Evolutionary conservation across 1,140 invertebrate species (phyloP), one percentile per base, ranked within the genome.

Genomic region (Macrocentrus cingulum): DNA sequence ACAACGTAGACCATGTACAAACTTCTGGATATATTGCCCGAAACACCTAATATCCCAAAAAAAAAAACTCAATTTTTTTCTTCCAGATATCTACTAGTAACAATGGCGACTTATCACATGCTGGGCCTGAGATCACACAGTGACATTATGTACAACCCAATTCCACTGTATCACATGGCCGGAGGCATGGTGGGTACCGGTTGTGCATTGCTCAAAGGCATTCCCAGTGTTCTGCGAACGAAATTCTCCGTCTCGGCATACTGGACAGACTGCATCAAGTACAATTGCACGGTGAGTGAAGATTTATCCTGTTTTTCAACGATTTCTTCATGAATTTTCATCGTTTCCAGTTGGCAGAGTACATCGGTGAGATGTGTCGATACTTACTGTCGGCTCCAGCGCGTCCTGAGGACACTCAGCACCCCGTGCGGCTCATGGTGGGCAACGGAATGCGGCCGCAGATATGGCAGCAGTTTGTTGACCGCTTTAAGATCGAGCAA

Each of bases 361-460:
- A 92, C 65, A 90, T 92, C 68, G 90, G 90, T 5, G 90, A 92
- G 75, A 89, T 91, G 64, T 91, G 89, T 70, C 82, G 90, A 15
- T 92, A 92, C 70, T 76, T 92, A 8, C 70, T 92, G 29, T 84
- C 84, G 7, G 84, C 87, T 41, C 83, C 84, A 36, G 69, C 78
- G 7, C 72, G 79, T 13, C 80, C 83, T 3, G 68, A 77, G 48
- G 80, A 81, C 46, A 65, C 42, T 2, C 53, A 69, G 2, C 80
- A 82, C 59, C 59, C 69, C n/a, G 61, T 82, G 1, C 69, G 77
- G 63, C 50, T 77, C 8, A 79, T 82, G 76, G 68, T 81, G 46
- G 80, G 80, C 0, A 81, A 81, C 56, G 80, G 80, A 23, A 76
- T 82, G 72, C 69, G 73, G 45, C 68, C 77, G 1, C 71, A 75